phyloP scores from a whole-genome alignment of 2,888 invertebrate genomes.

The Plutella xylostella region DNA sequence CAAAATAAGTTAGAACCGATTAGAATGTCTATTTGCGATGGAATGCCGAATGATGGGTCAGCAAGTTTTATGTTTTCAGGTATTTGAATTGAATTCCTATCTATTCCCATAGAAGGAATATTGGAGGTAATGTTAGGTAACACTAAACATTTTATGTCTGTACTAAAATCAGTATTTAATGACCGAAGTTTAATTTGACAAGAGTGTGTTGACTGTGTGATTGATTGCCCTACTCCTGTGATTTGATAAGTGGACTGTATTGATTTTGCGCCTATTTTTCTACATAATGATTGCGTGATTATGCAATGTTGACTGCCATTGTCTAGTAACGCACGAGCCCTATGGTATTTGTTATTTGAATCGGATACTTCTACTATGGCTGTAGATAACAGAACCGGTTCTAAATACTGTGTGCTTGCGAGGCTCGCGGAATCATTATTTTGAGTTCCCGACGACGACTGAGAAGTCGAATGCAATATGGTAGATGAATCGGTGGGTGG shows the following conservation, averaged over 20 bases:
- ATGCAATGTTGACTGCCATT: not conserved
- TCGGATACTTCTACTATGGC: not conserved
- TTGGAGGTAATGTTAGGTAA: not conserved
- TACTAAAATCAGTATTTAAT: not conserved
- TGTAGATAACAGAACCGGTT: not conserved
- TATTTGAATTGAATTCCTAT: not conserved
- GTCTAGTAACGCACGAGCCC: not conserved
- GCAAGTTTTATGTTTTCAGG: not conserved
- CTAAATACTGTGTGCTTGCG: not conserved
- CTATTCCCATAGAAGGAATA: not conserved
- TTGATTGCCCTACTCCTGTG: not conserved
- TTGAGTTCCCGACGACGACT: not conserved
- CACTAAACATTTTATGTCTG: not conserved
- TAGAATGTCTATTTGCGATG: not conserved
- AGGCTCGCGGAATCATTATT: not conserved
- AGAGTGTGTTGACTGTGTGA: not conserved
- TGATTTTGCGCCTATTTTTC: not conserved
- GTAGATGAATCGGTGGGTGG: not conserved
- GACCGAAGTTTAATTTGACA: not conserved
- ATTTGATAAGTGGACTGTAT: not conserved
- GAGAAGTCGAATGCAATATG: not conserved
- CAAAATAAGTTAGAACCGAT: not conserved
- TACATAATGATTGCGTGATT: not conserved
- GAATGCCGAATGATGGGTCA: not conserved
- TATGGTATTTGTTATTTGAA: too few species aligned